Evolutionary conservation across 2,888 invertebrate genomes (phyloP).

Genomic region (Synergus itoensis): DNA sequence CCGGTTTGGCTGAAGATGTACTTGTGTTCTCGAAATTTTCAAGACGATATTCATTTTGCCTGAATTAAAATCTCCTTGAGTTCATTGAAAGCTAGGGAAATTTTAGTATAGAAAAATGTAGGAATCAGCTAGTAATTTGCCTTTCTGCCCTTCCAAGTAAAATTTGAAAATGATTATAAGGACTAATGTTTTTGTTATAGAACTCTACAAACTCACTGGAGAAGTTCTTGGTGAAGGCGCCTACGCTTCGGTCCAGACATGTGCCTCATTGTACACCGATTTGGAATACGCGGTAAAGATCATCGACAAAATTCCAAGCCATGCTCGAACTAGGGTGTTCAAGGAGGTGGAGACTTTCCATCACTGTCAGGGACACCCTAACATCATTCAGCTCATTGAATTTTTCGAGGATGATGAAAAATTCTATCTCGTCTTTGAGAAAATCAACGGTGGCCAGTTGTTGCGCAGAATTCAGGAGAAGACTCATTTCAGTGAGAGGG

Average conservation of each 20-base stretch:
- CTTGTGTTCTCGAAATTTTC: constrained; percentile 1
- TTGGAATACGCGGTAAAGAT: constrained; percentile 98
- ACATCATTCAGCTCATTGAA: constrained; percentile 98
- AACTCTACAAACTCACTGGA: constrained; percentile 96
- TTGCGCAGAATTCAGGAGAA: constrained; percentile 95
- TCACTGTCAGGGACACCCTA: constrained; percentile 97
- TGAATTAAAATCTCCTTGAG: background rate
- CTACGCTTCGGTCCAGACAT: constrained; percentile 97
- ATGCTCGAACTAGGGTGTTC: constrained; percentile 96
- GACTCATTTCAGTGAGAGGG: constrained; percentile 95
- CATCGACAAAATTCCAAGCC: constrained; percentile 96
- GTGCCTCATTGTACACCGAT: constrained; percentile 93
- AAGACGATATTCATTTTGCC: background rate
- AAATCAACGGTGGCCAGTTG: constrained; percentile 96
- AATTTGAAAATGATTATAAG: background rate
- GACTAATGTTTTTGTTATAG: constrained; percentile 80
- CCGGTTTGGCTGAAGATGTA: constrained; percentile 46
- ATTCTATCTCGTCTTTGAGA: constrained; percentile 99
- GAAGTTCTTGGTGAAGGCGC: constrained; percentile 98
- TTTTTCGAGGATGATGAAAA: constrained; percentile 98
- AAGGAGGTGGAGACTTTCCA: constrained; percentile 99
- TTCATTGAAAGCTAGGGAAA: background rate
- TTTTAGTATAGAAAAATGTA: background rate
- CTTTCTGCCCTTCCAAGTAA: too few relatives aligned
- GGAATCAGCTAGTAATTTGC: too few relatives aligned